Percentiles rank a stretch among this genome's conserved stretches.
Conservation (phyloP, 2,797 vertebrate genomes). For the Synaphobranchus kaupii region DNA sequence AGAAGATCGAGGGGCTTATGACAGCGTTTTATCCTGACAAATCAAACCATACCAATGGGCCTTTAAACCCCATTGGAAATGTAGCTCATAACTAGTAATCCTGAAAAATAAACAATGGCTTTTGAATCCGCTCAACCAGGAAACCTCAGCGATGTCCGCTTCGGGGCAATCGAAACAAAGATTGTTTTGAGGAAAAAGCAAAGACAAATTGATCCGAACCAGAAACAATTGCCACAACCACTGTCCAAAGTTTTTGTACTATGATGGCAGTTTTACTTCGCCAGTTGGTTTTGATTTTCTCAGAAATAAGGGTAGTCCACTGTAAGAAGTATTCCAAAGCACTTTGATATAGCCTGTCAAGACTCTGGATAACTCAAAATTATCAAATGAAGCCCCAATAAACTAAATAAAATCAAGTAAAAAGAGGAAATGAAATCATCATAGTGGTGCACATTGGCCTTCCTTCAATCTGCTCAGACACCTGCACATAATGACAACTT, state of each 20-base stretch:
- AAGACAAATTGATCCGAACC: neutral
- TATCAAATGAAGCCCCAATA: neutral
- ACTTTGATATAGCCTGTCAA: neutral
- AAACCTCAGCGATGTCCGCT: neutral
- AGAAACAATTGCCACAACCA: neutral
- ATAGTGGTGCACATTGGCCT: neutral
- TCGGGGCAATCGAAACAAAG: neutral
- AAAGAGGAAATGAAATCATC: neutral
- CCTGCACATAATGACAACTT: neutral
- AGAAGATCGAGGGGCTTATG: neutral
- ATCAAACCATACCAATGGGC: neutral
- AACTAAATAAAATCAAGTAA: neutral
- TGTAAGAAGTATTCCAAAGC: neutral
- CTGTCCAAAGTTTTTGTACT: neutral
- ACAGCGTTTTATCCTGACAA: neutral
- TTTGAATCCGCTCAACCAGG: neutral
- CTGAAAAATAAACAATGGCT: neutral
- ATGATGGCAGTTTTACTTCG: neutral
- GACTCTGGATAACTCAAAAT: neutral
- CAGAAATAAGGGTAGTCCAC: neutral
- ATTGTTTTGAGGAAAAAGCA: neutral
- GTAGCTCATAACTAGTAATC: neutral
- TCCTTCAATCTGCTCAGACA: slow-evolving; percentile 8
- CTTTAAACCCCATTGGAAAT: neutral
- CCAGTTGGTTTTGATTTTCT: slow-evolving; percentile 12